phyloP scores from a whole-genome alignment of 2,797 vertebrate species.

The Siniperca obscura region DNA sequence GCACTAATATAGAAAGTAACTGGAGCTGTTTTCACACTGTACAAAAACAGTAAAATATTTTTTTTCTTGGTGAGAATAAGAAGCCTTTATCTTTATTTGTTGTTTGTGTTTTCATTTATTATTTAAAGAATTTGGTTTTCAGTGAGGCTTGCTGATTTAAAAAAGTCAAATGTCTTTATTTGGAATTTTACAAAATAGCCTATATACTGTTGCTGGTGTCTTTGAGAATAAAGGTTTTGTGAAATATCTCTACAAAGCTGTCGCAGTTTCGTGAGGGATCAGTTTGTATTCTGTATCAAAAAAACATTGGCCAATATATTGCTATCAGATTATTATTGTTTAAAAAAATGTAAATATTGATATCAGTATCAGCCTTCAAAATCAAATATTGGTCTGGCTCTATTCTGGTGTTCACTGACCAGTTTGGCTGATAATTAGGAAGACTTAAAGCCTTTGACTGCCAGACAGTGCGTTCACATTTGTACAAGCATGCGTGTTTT shows the following conservation, averaged over 20 bases:
- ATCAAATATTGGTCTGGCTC: neutral
- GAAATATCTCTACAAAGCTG: neutral
- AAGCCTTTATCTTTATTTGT: neutral
- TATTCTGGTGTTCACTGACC: neutral
- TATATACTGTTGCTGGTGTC: neutral
- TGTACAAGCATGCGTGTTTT: neutral
- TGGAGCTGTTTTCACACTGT: neutral
- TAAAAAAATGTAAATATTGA: neutral
- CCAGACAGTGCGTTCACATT: neutral
- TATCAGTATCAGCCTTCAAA: neutral
- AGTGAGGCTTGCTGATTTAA: no score
- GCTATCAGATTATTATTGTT: neutral
- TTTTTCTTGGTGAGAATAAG: neutral
- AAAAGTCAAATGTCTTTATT: neutral
- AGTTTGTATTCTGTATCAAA: neutral
- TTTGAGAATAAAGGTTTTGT: neutral
- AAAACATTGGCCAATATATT: neutral
- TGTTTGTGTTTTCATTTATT: neutral
- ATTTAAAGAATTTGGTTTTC: no score
- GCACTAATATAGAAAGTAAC: slow-evolving; percentile 4
- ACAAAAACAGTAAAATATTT: neutral
- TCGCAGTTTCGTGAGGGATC: neutral
- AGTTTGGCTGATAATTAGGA: slow-evolving; percentile 9
- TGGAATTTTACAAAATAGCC: no score
- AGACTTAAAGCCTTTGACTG: neutral